Evolutionary conservation across 2,888 invertebrate species (phyloP), one percentile per base, ranked within the genome.

Genomic region (Parnassius orleans): DNA sequence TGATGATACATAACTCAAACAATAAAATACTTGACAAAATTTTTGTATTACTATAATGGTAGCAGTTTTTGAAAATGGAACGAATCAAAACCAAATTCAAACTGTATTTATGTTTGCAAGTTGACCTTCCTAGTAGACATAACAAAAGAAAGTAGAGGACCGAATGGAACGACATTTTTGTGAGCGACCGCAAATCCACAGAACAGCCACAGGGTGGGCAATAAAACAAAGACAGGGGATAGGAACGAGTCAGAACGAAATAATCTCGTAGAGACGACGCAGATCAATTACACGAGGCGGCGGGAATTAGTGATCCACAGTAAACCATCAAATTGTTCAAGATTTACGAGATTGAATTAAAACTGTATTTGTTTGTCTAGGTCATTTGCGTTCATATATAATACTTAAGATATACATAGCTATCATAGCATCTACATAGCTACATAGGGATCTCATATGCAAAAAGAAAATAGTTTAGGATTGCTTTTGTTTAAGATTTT

Each of bases 201-300:
- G 61, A 51, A 65, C 67, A 51, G 63, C 70, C 66, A 54, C 68
- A 67, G 68, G 70, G 76, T 70, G 66, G 68, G 74, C 71, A 76
- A 77, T 77, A 75, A 80, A 69, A 69, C 68, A 66, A 66, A 69
- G 67, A 66, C 64, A 46, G 61, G 46, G 55, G 72, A 75, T 68
- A 74, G 79, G 74, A 76, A 75, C 74, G 78, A 74, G 72, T 75
- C 72, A 70, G 74, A 72, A 75, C 77, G 70, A 75, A 79, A 79
- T 80, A 79, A 80, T 80, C 78, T 78, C 72, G 75, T 74, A 74
- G 74, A 79, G 72, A 76, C 63, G 60, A 56, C 69, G 70, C 69
- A 67, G 73, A 76, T 82, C 83, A 83, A 83, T 82, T 80, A 79
- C 72, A 74, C 71, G 73, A 76, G 72, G 73, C 72, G 75, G 66